These are phyloP conservation scores for Ceyx margarethae DNA, from an alignment of 2,113 vertebrate genomes.

Conservation along the genomic window DNA sequence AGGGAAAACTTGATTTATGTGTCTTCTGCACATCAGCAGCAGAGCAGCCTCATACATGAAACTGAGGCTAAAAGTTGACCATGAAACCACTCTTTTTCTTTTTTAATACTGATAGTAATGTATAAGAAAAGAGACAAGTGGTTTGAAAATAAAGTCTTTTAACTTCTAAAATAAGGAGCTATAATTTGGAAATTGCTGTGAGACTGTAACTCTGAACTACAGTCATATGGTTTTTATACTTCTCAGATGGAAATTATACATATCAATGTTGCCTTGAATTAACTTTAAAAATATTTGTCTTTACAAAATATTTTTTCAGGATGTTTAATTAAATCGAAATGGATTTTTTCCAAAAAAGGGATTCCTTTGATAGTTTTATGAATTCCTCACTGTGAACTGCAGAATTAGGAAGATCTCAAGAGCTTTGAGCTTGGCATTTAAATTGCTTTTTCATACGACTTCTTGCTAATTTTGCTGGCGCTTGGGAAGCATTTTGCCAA, in stretches of 20 bases:
- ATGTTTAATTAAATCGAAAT: conserved; percentile 53
- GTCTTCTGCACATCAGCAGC: background rate
- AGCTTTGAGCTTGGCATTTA: background rate
- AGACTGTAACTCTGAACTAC: conserved; percentile 26
- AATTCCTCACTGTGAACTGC: conserved; percentile 29
- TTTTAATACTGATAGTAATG: background rate
- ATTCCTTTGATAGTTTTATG: conserved; percentile 50
- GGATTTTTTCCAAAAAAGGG: background rate
- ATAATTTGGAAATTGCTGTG: conserved; percentile 51
- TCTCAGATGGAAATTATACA: conserved; percentile 53
- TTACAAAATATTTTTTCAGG: conserved; percentile 46
- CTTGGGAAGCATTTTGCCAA: background rate
- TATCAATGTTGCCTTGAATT: conserved; percentile 42
- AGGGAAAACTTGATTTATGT: background rate
- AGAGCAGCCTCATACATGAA: background rate
- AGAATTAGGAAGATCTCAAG: background rate
- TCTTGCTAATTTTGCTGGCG: background rate
- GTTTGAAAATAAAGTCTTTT: conserved; percentile 48
- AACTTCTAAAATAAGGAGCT: conserved; percentile 42
- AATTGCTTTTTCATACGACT: background rate
- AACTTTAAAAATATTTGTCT: conserved; percentile 57
- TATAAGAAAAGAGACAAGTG: conserved; percentile 10
- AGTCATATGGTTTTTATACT: conserved; percentile 54
- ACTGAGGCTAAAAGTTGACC: background rate
- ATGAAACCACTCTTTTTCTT: background rate